Percentiles rank a stretch among this genome's conserved stretches.
Conservation (phyloP, 2,888 invertebrate species). For the Acanthoscelides obtectus region DNA sequence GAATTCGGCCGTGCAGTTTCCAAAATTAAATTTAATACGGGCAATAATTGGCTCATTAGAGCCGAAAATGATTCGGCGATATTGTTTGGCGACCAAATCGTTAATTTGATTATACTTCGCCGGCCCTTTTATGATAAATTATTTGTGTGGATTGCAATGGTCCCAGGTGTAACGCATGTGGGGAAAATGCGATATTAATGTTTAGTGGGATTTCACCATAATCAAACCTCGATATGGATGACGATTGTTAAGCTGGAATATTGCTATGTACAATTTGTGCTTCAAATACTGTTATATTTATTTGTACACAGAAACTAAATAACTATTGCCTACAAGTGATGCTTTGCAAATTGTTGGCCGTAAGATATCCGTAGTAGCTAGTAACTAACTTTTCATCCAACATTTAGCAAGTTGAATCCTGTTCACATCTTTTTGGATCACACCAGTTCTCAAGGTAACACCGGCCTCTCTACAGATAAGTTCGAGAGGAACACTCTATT, state of each 20-base stretch:
- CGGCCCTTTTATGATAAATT: not conserved
- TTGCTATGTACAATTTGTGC: too few relatives aligned
- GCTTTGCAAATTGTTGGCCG: too few relatives aligned
- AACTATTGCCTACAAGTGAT: too few relatives aligned
- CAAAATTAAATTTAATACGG: conserved; percentile 5
- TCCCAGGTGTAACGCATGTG: not conserved
- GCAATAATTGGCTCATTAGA: conserved; percentile 2
- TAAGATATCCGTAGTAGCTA: too few relatives aligned
- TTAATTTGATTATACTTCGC: conserved; percentile 5
- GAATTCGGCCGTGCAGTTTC: not conserved
- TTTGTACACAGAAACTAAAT: too few relatives aligned
- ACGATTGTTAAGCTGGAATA: not conserved
- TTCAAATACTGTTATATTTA: too few relatives aligned
- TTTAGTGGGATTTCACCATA: not conserved
- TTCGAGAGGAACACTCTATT: too few relatives aligned
- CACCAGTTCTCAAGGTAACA: too few relatives aligned
- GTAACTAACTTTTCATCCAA: too few relatives aligned
- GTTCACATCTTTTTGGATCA: too few relatives aligned
- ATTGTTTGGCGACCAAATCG: conserved; percentile 3
- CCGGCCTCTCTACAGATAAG: too few relatives aligned
- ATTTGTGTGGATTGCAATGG: not conserved
- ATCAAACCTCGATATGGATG: not conserved
- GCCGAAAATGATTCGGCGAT: not conserved
- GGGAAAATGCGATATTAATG: not conserved
- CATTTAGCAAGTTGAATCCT: too few relatives aligned